Conservation (phyloP, 1,140 invertebrate genomes). For the Lepidotrigona ventralis region DNA sequence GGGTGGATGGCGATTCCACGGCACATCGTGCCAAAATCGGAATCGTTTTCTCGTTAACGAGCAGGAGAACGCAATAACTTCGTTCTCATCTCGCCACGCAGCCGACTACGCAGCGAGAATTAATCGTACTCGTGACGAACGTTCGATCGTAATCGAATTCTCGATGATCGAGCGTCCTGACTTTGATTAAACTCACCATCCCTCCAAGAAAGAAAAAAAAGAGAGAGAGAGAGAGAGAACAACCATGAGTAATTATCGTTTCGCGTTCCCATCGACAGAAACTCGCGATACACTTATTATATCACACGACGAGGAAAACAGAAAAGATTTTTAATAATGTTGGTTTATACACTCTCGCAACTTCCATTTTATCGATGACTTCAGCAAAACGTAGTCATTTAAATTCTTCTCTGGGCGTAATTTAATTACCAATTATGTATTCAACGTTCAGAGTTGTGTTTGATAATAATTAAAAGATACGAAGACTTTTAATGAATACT, state of each 20-base stretch:
- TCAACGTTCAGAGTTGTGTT: too few species aligned
- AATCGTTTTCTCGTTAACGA: slow-evolving; percentile 75
- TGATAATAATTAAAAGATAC: too few species aligned
- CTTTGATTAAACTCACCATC: slow-evolving; percentile 56
- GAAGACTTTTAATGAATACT: too few species aligned
- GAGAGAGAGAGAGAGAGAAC: too few species aligned
- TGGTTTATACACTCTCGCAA: background rate
- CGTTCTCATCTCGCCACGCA: slow-evolving; percentile 27
- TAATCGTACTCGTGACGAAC: slow-evolving; percentile 71
- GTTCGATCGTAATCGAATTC: slow-evolving; percentile 65
- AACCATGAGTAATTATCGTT: background rate
- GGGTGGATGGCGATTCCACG: slow-evolving; percentile 2
- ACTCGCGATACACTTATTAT: slow-evolving; percentile 2
- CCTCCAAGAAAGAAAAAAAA: background rate
- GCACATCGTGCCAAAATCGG: slow-evolving; percentile 3
- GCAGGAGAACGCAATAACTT: slow-evolving; percentile 60
- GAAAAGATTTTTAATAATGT: background rate
- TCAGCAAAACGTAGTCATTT: background rate
- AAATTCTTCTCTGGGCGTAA: background rate
- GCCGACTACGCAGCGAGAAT: slow-evolving; percentile 61
- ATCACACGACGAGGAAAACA: background rate
- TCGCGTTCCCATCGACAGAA: background rate
- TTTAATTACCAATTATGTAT: background rate
- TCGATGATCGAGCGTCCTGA: slow-evolving; percentile 58
- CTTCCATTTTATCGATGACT: background rate